Evolutionary conservation across 2,888 invertebrate genomes (phyloP), one percentile per base, ranked within the genome.

Genomic region (Phaedon cochleariae): DNA sequence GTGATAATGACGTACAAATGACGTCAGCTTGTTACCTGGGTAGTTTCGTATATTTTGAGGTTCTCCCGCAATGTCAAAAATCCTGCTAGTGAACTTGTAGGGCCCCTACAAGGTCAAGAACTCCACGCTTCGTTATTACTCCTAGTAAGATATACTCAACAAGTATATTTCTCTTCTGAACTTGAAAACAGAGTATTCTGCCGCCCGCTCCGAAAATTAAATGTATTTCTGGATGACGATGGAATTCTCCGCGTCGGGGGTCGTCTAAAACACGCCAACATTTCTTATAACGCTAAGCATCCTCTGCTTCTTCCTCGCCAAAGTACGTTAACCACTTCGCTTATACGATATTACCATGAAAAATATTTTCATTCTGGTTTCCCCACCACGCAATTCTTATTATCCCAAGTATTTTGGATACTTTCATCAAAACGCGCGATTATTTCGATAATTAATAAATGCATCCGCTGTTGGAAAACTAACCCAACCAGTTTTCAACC

Each of bases 401-500:
- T 61, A 15, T 29, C 46, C 10, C 54, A 52, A 12, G 29, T 45
- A n/a, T 62, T 62, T 51, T 62, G 55, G 57, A 62, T 62, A 26
- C 18, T 51, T 9, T 57, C 57, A 10, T n/a, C 57, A 7, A 62
- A 57, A 20, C 22, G 54, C 2, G 54, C 48, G n/a, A 48, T 54
- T 12, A 15, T 1, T 15, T 26, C 54, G 41, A 49, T 54, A 6
- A 17, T 55, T 7, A 55, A 31, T 1, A 55, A 55, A 37, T 62
- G 55, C 29, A 9, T 60, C 10, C 49, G 21, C 6, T 59, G 41
- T 20, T 60, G 34, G 49, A 17, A 48, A 55, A 55, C n/a, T 20
- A 21, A 12, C 5, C 49, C 48, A 2, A 22, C 12, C 5, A 15
- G 1, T n/a, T 22, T 48, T 21, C n/a, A 49, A 34, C 55, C n/a